phyloP scores from a whole-genome alignment of 1,140 invertebrate genomes.

The Zaprionus vittiger region DNA sequence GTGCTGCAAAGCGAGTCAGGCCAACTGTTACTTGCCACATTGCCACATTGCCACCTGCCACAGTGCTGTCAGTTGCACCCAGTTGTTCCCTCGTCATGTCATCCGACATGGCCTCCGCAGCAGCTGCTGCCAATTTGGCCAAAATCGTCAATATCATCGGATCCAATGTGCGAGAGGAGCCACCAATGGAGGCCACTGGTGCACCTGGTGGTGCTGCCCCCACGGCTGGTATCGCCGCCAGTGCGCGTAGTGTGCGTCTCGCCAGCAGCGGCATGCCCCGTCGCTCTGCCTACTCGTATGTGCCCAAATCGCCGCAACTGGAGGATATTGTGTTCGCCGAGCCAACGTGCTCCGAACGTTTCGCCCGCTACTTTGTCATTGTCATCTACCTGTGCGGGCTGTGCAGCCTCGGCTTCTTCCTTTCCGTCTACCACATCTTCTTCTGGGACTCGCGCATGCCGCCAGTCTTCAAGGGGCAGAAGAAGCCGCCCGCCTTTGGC shows the following conservation, averaged over 20 bases:
- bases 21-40: background rate
- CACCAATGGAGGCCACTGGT: background rate
- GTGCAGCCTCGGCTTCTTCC: conserved; percentile 71
- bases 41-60: background rate
- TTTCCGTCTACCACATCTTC: conserved; percentile 79
- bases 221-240: background rate
- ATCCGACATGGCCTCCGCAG: background rate
- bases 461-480: conserved; percentile 74
- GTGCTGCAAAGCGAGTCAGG: conserved; percentile 39
- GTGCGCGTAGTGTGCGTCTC: conserved; percentile 46
- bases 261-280: conserved; percentile 70
- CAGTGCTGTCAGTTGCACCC: background rate
- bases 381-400: conserved; percentile 77
- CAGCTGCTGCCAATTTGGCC: conserved; percentile 50
- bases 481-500: conserved; percentile 63
- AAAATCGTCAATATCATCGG: conserved; percentile 79
- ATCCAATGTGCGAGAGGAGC: conserved; percentile 52
- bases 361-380: conserved; percentile 73
- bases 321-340: conserved; percentile 72
- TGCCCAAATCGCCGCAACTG: conserved; percentile 66
- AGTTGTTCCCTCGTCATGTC: conserved; percentile 2
- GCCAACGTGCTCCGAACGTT: conserved; percentile 76
- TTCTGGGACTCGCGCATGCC: conserved; percentile 83
- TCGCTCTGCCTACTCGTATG: conserved; percentile 54
- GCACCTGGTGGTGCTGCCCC: background rate